These are phyloP conservation scores for Forbesichthys papilliferus DNA, from an alignment of 2,113 vertebrate genomes.

Conservation along the genomic window DNA sequence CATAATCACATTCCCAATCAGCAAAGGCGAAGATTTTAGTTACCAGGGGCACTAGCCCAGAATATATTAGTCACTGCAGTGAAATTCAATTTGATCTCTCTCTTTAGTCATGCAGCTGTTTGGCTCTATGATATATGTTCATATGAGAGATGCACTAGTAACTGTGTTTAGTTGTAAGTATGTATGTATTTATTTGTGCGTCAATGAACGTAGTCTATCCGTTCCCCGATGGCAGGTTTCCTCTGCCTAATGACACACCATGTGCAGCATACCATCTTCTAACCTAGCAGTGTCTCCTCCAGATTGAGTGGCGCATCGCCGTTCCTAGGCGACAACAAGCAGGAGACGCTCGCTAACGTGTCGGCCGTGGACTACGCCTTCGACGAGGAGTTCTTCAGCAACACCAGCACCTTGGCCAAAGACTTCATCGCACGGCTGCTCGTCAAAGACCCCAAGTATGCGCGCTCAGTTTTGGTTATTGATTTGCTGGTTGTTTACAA, in stretches of 20 bases:
- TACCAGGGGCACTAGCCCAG: neutral
- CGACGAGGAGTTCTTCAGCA: slow-evolving; percentile 96
- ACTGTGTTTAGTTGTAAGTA: no score
- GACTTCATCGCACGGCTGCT: slow-evolving; percentile 93
- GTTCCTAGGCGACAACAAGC: slow-evolving; percentile 96
- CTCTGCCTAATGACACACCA: no score
- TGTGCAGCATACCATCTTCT: neutral
- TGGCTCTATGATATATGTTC: no score
- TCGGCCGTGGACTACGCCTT: slow-evolving; percentile 98
- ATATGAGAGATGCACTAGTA: no score
- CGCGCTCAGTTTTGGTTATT: slow-evolving; percentile 1
- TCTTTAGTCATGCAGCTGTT: slow-evolving; percentile 1
- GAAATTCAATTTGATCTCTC: slow-evolving; percentile 3
- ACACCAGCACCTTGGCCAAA: slow-evolving; percentile 93
- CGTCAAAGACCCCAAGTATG: slow-evolving; percentile 97
- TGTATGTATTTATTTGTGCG: no score
- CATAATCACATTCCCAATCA: slow-evolving; percentile 19
- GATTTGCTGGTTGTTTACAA: no score
- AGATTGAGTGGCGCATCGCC: slow-evolving; percentile 96
- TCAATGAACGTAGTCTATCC: no score
- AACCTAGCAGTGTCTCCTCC: slow-evolving; percentile 11
- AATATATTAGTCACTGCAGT: neutral
- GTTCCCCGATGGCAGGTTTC: no score
- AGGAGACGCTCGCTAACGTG: slow-evolving; percentile 95
- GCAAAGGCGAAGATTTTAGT: neutral